Evolutionary conservation across 2,113 vertebrate species (phyloP).

Genomic region (Regulus satrapa): DNA sequence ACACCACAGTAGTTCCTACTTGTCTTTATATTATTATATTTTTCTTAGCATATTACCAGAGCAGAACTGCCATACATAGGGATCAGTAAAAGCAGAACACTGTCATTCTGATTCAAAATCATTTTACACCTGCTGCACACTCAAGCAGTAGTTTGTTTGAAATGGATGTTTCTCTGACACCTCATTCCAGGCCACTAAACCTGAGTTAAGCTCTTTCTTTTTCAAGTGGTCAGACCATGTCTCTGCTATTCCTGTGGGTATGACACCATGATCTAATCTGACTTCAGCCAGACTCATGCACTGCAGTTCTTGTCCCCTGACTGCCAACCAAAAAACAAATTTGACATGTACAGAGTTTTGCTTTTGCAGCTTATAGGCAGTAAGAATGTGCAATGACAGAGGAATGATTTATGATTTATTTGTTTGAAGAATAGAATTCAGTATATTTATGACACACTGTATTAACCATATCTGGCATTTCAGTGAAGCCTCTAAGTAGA

Average conservation of each 20-base stretch:
- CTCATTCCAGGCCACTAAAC: constrained; percentile 9
- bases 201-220: not conserved
- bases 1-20: not conserved
- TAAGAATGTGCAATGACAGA: not conserved
- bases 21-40: not conserved
- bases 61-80: not conserved
- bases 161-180: not conserved
- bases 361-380: constrained; percentile 17
- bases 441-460: constrained; percentile 2
- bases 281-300: not conserved
- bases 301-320: not conserved
- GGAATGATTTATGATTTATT: constrained; percentile 45
- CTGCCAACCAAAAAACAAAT: not conserved
- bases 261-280: not conserved
- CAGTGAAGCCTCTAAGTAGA: constrained; percentile 4
- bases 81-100: not conserved
- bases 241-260: not conserved
- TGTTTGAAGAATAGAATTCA: constrained; percentile 20
- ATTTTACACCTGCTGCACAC: constrained; percentile 14
- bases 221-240: not conserved
- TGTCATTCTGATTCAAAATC: constrained; percentile 15
- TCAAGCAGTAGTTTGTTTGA: not conserved
- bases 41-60: not conserved
- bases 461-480: constrained; percentile 32
- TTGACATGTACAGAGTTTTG: constrained; percentile 42